Base-by-base conservation (phyloP, 2,888 invertebrate species). In the Drosophila rellima region DNA sequence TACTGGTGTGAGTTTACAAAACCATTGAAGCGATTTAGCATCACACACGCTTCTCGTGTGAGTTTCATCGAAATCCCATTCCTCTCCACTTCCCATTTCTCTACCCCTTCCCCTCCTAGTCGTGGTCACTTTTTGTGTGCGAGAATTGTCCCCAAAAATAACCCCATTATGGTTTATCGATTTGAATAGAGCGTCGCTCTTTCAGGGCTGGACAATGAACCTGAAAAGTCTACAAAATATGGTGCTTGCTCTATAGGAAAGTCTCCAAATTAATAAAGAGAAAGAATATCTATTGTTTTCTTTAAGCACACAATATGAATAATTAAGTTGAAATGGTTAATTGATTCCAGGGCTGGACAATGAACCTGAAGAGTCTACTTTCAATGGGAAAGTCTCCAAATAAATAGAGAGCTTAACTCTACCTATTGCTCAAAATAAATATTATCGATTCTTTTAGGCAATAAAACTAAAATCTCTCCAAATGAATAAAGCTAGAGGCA, bases 11-110 rank as follows among this genome's bases (percentile, higher is more conserved):
- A 40, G 60, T 55, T n/a, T 4, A 48, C 40, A 55, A 54, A 70
- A 35, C 55, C 63, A 78, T 35, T 75, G 62, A 78, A 78, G 72
- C 70, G 64, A 70, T 59, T 39, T 18, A 67, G 23, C 56, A 71
- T 54, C 64, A 20, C 45, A 20, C 45, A 40, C 47, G 47, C 55
- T 51, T 42, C 52, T 40, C 33, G 47, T 62, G 54, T 31, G 59
- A 29, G 23, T 54, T 33, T 6, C 42, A 45, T 48, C 63, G 45
- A 60, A 74, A 47, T 51, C 26, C 42, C 20, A 20, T 20, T 35
- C n/a, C 35, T 0, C 15, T 17, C 17, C 10, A 2, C 6, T n/a
- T 33, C 42, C 13, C 33, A 20, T 20, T 23, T n/a, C n/a, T n/a
- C n/a, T n/a, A n/a, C n/a, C 18, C 37, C 15, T 8, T 35, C 29